A percentile compares a stretch with the other conserved stretches of the same genome.
phyloP scores from a whole-genome alignment of 2,888 invertebrate species.

The Eumerus sabulonum region DNA sequence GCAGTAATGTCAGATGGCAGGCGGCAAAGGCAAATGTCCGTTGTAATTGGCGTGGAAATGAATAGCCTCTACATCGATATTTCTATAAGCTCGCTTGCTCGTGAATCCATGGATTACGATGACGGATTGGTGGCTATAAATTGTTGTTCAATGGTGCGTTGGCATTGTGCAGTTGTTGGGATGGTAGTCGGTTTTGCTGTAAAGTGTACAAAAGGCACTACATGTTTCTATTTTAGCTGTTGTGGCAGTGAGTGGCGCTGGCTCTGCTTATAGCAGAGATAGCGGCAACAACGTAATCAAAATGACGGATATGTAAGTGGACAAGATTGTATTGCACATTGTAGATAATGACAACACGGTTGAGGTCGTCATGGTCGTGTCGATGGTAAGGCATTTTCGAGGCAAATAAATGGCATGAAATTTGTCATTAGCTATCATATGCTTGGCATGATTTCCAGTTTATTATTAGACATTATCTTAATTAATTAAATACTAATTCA shows the following conservation, averaged over 20 bases:
- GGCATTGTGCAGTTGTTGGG: slow-evolving; percentile 17
- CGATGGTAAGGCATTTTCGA: no score
- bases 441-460: no score
- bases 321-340: slow-evolving; percentile 36
- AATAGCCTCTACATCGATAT: slow-evolving; percentile 55
- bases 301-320: slow-evolving; percentile 61
- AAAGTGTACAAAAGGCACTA: neutral
- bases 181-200: neutral
- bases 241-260: neutral
- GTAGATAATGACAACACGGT: slow-evolving; percentile 52
- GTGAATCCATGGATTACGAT: slow-evolving; percentile 57
- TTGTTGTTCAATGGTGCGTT: slow-evolving; percentile 57
- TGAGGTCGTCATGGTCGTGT: slow-evolving; percentile 15
- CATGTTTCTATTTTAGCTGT: no score
- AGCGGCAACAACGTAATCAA: slow-evolving; percentile 31
- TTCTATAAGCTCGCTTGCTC: slow-evolving; percentile 46
- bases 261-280: slow-evolving; percentile 22
- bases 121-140: slow-evolving; percentile 62
- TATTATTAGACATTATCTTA: no score
- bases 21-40: slow-evolving; percentile 32
- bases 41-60: slow-evolving; percentile 57
- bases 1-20: slow-evolving; percentile 17
- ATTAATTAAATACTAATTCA: no score
- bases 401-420: no score
- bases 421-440: no score